phyloP scores from a whole-genome alignment of 2,113 vertebrate species.

The Gymnobelideus leadbeateri region DNA sequence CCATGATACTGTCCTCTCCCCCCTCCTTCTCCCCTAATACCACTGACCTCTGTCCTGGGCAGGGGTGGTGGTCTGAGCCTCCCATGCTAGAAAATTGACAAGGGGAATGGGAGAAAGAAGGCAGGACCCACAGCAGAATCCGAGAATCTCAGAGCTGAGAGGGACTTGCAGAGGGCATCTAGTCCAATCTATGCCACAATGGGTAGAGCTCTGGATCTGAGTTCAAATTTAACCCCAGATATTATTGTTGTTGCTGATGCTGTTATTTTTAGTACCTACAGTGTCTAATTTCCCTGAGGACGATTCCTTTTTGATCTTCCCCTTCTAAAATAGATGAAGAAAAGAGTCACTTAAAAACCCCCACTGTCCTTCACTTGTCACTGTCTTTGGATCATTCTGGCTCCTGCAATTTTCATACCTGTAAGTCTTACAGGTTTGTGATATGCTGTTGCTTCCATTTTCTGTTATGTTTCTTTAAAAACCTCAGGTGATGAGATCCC shows the following conservation, averaged over 20 bases:
- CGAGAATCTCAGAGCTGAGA: neutral
- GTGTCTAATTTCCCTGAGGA: neutral
- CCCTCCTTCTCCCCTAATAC: neutral
- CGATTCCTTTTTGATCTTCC: neutral
- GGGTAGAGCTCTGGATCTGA: neutral
- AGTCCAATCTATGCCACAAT: neutral
- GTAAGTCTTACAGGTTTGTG: neutral
- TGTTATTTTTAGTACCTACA: neutral
- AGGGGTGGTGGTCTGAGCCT: neutral
- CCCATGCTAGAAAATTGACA: neutral
- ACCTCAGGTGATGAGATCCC: neutral
- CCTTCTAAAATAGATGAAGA: neutral
- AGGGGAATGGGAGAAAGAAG: neutral
- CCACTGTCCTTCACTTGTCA: neutral
- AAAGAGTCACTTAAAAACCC: neutral
- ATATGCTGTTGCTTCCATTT: neutral
- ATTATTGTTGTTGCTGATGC: neutral
- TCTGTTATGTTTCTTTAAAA: neutral
- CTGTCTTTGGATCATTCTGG: neutral
- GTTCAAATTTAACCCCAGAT: neutral
- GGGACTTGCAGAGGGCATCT: neutral
- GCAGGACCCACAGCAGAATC: neutral
- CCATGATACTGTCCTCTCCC: neutral
- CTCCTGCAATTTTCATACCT: neutral
- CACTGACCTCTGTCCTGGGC: neutral